A percentile compares a stretch with the other conserved stretches of the same genome.
phyloP scores from a whole-genome alignment of 2,888 invertebrate species.

The Sylvicola fuscatus region DNA sequence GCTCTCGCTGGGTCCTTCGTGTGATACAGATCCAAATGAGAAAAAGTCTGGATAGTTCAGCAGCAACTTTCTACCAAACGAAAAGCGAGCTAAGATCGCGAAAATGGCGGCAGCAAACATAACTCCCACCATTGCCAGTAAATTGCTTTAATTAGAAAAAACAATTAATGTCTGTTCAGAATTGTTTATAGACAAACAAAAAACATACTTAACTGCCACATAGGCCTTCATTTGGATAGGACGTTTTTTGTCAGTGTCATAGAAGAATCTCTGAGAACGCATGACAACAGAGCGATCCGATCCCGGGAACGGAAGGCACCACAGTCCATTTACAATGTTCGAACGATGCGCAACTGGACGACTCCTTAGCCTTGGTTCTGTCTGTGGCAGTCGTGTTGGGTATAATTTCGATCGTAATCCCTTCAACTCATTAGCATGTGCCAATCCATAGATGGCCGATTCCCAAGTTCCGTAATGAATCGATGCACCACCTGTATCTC shows the following conservation, averaged over 20 bases:
- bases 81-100: conserved; percentile 35
- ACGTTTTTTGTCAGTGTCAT: conserved; percentile 40
- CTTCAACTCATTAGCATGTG: conserved; percentile 38
- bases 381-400: conserved; percentile 37
- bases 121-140: conserved; percentile 28
- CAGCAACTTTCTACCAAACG: conserved; percentile 39
- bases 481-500: conserved; percentile 16
- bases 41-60: conserved; percentile 49
- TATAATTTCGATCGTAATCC: conserved; percentile 45
- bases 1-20: conserved; percentile 40
- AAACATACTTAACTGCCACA: conserved; percentile 27
- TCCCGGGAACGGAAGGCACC: conserved; percentile 63
- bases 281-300: conserved; percentile 65
- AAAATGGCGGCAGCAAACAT: conserved; percentile 39
- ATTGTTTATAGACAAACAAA: conserved; percentile 4
- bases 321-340: conserved; percentile 29
- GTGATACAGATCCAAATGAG: conserved; percentile 45
- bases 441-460: conserved; percentile 61
- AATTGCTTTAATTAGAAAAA: conserved; percentile 18
- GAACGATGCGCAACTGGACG: conserved; percentile 16
- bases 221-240: conserved; percentile 68
- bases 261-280: conserved; percentile 59
- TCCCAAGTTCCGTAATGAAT: conserved; percentile 80
- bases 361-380: conserved; percentile 36
- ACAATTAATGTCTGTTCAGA: conserved; percentile 1